phyloP scores from a whole-genome alignment of 2,888 invertebrate genomes.

The Apamea sordens region DNA sequence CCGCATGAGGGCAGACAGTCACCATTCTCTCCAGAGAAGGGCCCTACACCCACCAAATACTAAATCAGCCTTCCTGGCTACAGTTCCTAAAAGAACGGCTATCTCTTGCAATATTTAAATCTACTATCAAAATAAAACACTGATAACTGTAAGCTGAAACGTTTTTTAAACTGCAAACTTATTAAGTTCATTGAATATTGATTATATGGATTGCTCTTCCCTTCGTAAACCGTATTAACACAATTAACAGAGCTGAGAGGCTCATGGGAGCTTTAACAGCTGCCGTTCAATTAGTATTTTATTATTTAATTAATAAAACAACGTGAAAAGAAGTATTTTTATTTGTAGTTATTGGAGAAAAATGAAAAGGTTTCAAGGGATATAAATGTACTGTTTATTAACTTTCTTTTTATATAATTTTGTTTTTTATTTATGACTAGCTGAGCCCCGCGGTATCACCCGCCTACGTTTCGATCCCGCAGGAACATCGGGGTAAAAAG shows the following conservation, averaged over 20 bases:
- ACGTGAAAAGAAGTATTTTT: not conserved
- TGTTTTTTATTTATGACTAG: not conserved
- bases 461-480: no score
- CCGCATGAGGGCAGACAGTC: no score
- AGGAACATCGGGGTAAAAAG: no score
- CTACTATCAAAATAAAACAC: not conserved
- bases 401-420: not conserved
- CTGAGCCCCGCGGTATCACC: no score
- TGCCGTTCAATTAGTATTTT: conserved; percentile 35
- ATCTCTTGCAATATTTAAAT: not conserved
- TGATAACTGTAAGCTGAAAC: not conserved
- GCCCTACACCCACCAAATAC: no score
- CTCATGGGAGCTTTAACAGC: conserved; percentile 50
- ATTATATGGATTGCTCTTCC: conserved; percentile 35
- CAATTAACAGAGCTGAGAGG: conserved; percentile 47
- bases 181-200: conserved; percentile 49
- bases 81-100: no score
- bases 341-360: not conserved
- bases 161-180: conserved; percentile 25
- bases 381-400: not conserved
- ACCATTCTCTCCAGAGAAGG: no score
- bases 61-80: no score
- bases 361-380: not conserved
- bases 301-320: conserved; percentile 26
- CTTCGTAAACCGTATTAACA: conserved; percentile 47